Conservation (phyloP, 2,113 vertebrate genomes). For the Dipodomys merriami region DNA sequence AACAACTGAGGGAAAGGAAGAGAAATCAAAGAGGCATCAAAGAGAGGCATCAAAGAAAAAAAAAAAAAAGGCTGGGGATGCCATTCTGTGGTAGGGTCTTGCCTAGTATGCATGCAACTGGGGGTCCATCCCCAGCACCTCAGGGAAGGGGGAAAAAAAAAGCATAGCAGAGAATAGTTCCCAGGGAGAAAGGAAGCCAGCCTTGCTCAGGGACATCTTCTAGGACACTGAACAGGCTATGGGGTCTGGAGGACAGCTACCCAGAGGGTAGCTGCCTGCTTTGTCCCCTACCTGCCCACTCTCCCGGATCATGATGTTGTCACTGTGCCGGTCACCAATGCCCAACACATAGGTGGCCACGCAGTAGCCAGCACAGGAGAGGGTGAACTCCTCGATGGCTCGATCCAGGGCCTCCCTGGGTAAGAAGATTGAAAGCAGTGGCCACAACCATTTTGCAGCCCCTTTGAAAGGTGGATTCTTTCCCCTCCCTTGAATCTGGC, state of each 20-base stretch:
- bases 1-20: conserved; percentile 87
- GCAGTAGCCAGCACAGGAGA: conserved; percentile 98
- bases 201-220: not conserved
- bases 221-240: not conserved
- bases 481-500: not conserved
- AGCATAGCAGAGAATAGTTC: too few species aligned
- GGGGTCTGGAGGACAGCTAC: not conserved
- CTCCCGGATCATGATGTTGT: conserved; percentile 99
- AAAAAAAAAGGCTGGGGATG: too few species aligned
- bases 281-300: conserved; percentile 87
- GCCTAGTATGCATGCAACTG: too few species aligned
- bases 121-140: too few species aligned
- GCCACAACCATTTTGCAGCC: not conserved
- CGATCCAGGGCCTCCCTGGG: conserved; percentile 93
- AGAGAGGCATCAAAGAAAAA: too few species aligned
- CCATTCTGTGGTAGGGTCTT: too few species aligned
- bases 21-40: not conserved
- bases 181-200: fast-evolving
- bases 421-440: not conserved
- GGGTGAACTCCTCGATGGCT: conserved; percentile 98
- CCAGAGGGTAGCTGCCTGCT: conserved; percentile 87
- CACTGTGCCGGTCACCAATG: conserved; percentile 97
- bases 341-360: conserved; percentile 98
- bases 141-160: too few species aligned
- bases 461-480: too few species aligned